Evolutionary conservation across 2,888 invertebrate genomes (phyloP), one percentile per base, ranked within the genome.

Genomic region (Pasiphila rectangulata): DNA sequence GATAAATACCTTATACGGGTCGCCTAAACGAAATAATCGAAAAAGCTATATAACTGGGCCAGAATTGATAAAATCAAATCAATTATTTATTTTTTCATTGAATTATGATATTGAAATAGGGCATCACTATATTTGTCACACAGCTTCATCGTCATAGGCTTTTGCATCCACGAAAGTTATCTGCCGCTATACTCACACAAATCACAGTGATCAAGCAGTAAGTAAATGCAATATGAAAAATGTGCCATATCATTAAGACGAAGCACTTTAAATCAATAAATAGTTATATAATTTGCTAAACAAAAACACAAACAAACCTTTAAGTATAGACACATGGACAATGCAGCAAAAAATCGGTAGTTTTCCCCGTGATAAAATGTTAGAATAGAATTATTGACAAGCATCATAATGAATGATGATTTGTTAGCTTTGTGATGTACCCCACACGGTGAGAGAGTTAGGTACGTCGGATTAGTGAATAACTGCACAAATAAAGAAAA

Each of bases 311-410:
- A 23, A 38, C 23, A 7, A 29, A 34, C 21, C n/a, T n/a, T n/a
- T n/a, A n/a, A n/a, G 5, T 35, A 23, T 21, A 24, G 20, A 34
- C 21, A 49, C 16, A 32, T 36, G 23, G 29, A 45, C 19, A 42
- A 37, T 37, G 37, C 44, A 42, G 36, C 25, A 51, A 42, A 50
- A 15, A 54, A 51, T 50, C 46, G 48, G 38, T 45, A 50, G 49
- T 54, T 51, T 65, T 63, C 59, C 61, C 59, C 52, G 51, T 57
- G 64, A 39, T 38, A 41, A 17, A 32, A 67, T 63, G 61, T 64
- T 70, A 63, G 50, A 43, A 51, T 57, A 64, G 59, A 59, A 75
- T 82, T 77, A 81, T 79, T 78, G 71, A 63, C 54, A 83, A 82
- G 83, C 79, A 56, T 59, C 61, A 63, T 62, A 57, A 67, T 64